phyloP scores from a whole-genome alignment of 2,888 invertebrate species.

The Camptogramma bilineatum region DNA sequence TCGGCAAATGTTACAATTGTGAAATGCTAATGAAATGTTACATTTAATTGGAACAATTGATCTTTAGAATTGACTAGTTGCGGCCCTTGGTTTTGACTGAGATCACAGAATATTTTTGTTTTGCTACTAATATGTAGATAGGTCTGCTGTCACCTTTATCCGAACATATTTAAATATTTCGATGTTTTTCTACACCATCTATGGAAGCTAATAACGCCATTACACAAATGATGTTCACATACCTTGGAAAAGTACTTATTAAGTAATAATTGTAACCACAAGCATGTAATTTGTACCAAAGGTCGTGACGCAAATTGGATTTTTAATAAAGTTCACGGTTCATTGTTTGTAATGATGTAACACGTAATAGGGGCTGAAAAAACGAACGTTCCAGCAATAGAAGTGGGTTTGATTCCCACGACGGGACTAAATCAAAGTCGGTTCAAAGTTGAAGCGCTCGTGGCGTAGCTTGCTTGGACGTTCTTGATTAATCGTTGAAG shows the following conservation, averaged over 20 bases:
- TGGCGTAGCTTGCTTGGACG: no score
- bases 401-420: no score
- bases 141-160: no score
- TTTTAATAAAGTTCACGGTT: not conserved
- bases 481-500: no score
- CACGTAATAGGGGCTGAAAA: not conserved
- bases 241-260: not conserved
- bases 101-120: no score
- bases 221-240: not conserved
- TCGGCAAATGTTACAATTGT: not conserved
- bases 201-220: not conserved
- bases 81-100: no score
- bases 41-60: not conserved
- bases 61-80: not conserved
- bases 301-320: not conserved
- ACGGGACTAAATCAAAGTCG: no score
- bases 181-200: not conserved
- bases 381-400: no score
- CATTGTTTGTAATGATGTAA: not conserved
- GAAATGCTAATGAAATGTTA: constrained; percentile 1
- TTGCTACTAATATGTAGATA: no score
- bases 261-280: not conserved
- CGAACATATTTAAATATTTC: no score
- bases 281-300: not conserved
- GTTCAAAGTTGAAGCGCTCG: no score